phyloP scores from a whole-genome alignment of 2,113 vertebrate genomes.

The Alexandromys fortis region DNA sequence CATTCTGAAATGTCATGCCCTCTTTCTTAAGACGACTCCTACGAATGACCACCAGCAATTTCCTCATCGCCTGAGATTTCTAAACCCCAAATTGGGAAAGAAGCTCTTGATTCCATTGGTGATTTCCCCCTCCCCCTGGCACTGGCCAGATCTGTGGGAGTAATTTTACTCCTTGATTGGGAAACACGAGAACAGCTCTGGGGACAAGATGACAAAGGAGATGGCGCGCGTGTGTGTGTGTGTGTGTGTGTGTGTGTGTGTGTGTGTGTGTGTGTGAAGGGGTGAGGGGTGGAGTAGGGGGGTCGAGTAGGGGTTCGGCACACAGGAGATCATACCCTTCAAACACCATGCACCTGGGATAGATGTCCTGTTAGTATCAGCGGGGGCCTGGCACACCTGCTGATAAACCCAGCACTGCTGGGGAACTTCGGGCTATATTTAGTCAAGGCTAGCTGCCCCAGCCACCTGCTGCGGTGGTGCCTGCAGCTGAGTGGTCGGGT shows the following conservation, averaged over 20 bases:
- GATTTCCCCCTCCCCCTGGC: neutral
- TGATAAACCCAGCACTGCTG: neutral
- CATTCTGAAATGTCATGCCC: conserved; percentile 39
- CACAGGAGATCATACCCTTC: neutral
- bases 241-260: no score
- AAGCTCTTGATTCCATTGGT: conserved; percentile 14
- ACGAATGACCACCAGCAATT: conserved; percentile 51
- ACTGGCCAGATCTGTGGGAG: conserved; percentile 28
- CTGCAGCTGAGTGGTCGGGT: fast-evolving
- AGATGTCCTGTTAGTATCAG: neutral
- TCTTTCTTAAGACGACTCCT: conserved; percentile 41
- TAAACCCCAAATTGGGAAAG: conserved; percentile 67
- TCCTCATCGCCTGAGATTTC: conserved; percentile 71
- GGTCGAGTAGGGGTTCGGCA: neutral
- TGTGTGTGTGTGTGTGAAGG: no score
- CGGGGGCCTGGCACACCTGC: neutral
- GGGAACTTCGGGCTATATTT: conserved; percentile 73
- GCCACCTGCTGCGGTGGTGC: neutral
- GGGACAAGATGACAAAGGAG: neutral
- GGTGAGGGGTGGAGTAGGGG: fast-evolving
- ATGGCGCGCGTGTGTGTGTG: fast-evolving
- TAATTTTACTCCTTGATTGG: neutral
- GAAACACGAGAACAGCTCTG: neutral
- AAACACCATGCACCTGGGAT: neutral
- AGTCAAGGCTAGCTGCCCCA: conserved; percentile 28